Evolutionary conservation across 2,888 invertebrate species (phyloP), one percentile per base, ranked within the genome.

Genomic region (Ernsta delagoae): DNA sequence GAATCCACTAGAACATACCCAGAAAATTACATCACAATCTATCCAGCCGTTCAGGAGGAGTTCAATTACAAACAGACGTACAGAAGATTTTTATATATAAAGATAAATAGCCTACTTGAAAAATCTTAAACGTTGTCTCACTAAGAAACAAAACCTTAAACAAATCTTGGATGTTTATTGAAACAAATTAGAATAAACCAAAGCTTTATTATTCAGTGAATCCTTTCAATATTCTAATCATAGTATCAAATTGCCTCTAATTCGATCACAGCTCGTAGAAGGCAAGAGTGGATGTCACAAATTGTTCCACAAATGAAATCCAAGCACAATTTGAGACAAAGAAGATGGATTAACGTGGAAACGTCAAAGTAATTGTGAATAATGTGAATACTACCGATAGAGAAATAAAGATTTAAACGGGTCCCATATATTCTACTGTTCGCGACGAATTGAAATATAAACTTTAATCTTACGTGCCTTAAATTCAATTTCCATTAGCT

Each of bases 301-400:
- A 89, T 88, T 87, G 84, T 85, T 85, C 83, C 81, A 75, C 85
- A 88, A 90, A 88, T 87, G 86, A 88, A 90, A 76, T 86, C 87
- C 83, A 81, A 81, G 83, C 79, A 81, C 24, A 24, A 24, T 24
- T 24, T 81, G 80, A 83, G 83, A 88, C 89, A 89, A 90, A 88
- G 88, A 90, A 91, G 90, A 91, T 88, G 83, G 90, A 91, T 91
- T 90, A 89, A 86, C 84, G 87, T 80, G 85, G 80, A 86, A 89
- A 89, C 83, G 88, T 90, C 90, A 86, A 82, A 89, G 90, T 91
- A 92, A 92, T 91, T 92, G 92, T 89, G 91, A 92, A 91, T 90
- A 92, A 91, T 91, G 91, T 75, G 89, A 83, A 84, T 84, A 85
- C 82, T 81, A 84, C 79, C 81, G 76, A 74, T 77, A 77, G 78